Conservation (phyloP, 2,113 vertebrate genomes). For the Ammodytes dubius region DNA sequence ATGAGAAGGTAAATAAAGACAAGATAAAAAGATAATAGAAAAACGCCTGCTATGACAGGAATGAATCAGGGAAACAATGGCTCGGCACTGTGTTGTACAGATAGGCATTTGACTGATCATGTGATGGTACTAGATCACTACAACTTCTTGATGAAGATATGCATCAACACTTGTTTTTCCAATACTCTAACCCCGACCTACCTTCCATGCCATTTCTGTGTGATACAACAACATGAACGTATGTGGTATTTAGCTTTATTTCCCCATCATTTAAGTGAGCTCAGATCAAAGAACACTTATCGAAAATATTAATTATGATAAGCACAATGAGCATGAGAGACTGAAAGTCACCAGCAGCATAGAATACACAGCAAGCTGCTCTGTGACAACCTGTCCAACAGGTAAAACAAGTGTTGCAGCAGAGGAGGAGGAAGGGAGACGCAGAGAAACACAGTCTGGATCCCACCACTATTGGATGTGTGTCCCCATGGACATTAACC, state of each 20-base stretch:
- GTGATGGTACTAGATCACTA: no score
- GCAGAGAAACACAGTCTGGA: conserved; percentile 5
- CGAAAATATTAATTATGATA: no score
- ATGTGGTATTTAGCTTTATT: background rate
- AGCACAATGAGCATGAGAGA: conserved; percentile 10
- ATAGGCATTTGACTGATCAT: background rate
- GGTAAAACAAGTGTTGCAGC: conserved; percentile 54
- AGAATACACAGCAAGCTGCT: conserved; percentile 2
- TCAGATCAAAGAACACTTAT: background rate
- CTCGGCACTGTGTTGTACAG: conserved; percentile 5
- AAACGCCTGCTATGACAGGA: background rate
- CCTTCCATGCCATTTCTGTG: background rate
- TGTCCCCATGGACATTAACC: background rate
- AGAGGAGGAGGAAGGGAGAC: conserved; percentile 27
- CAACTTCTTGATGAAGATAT: background rate
- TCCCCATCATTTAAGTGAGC: background rate
- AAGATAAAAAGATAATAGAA: conserved; percentile 38
- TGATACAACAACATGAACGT: background rate
- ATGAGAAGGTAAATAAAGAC: conserved; percentile 12
- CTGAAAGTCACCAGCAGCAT: background rate
- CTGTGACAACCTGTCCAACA: conserved; percentile 48
- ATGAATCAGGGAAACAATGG: conserved; percentile 33
- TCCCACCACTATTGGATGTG: background rate
- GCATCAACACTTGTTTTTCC: background rate
- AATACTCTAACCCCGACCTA: background rate